A percentile compares a stretch with the other conserved stretches of the same genome.
phyloP scores from a whole-genome alignment of 2,113 vertebrate genomes.

The Salvelinus namaycush region DNA sequence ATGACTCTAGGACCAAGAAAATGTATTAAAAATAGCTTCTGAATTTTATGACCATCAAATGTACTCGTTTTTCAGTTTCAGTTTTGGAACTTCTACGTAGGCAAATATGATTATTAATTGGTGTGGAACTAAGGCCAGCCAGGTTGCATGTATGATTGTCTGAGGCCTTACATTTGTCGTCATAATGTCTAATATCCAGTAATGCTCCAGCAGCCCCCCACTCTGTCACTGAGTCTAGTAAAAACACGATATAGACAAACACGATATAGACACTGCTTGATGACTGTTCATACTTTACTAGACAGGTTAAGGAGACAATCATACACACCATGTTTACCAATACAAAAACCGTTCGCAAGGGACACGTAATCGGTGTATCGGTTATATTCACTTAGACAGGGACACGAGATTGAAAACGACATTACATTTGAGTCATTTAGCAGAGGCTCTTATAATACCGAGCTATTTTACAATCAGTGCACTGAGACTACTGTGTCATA shows the following conservation, averaged over 20 bases:
- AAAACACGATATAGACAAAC: conserved; percentile 10
- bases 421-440: not conserved
- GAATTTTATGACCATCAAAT: no score
- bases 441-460: not conserved
- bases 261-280: conserved; percentile 52
- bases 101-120: conserved; percentile 7
- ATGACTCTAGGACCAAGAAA: no score
- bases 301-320: conserved; percentile 27
- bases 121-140: conserved; percentile 15
- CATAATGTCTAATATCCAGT: conserved; percentile 48
- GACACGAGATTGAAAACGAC: not conserved
- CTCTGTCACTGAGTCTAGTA: conserved; percentile 8
- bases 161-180: conserved; percentile 32
- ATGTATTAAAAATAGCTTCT: no score
- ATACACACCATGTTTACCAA: conserved; percentile 49
- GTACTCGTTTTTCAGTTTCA: not conserved
- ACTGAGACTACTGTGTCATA: not conserved
- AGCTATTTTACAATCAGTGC: not conserved
- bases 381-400: no score
- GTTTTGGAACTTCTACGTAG: not conserved
- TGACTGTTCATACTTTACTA: conserved; percentile 42
- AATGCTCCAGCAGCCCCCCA: conserved; percentile 21
- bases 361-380: conserved; percentile 15
- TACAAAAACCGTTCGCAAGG: conserved; percentile 42
- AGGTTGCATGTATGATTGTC: conserved; percentile 20